Conservation (phyloP, 2,113 vertebrate genomes). For the Ammodytes marinus region DNA sequence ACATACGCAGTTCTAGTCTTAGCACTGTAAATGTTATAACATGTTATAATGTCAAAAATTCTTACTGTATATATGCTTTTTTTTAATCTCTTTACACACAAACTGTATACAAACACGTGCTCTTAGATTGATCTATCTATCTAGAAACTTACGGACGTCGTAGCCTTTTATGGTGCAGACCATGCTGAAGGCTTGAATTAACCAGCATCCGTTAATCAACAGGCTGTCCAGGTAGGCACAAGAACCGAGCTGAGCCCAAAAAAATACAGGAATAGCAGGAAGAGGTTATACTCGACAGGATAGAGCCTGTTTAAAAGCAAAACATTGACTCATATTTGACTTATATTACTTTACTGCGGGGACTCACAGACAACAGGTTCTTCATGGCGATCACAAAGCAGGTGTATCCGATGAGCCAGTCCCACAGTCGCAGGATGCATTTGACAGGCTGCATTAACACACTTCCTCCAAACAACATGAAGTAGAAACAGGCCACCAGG, state of each 20-base stretch:
- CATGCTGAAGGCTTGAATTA: slow-evolving; percentile 85
- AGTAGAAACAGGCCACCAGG: slow-evolving; percentile 87
- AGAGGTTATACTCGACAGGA: background rate
- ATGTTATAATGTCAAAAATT: background rate
- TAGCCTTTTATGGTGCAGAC: slow-evolving; percentile 85
- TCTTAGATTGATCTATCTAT: background rate
- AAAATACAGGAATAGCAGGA: background rate
- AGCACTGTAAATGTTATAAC: too few relatives aligned
- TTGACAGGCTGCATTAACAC: slow-evolving; percentile 83
- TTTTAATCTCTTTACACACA: background rate
- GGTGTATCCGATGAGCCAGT: slow-evolving; percentile 83
- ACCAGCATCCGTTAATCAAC: slow-evolving; percentile 82
- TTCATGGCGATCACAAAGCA: slow-evolving; percentile 84
- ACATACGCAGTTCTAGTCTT: too few relatives aligned
- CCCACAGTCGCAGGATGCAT: slow-evolving; percentile 81
- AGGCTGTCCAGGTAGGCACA: slow-evolving; percentile 82
- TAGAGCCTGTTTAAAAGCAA: background rate
- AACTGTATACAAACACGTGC: background rate
- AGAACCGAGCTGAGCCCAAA: slow-evolving; percentile 76
- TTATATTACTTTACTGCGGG: background rate
- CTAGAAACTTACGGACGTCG: slow-evolving; percentile 76
- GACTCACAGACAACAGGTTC: slow-evolving; percentile 83
- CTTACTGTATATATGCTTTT: background rate
- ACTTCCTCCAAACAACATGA: slow-evolving; percentile 83
- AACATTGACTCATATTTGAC: background rate